These are phyloP conservation scores for Ips typographus DNA, from an alignment of 1,140 invertebrate genomes.

Conservation along the genomic window DNA sequence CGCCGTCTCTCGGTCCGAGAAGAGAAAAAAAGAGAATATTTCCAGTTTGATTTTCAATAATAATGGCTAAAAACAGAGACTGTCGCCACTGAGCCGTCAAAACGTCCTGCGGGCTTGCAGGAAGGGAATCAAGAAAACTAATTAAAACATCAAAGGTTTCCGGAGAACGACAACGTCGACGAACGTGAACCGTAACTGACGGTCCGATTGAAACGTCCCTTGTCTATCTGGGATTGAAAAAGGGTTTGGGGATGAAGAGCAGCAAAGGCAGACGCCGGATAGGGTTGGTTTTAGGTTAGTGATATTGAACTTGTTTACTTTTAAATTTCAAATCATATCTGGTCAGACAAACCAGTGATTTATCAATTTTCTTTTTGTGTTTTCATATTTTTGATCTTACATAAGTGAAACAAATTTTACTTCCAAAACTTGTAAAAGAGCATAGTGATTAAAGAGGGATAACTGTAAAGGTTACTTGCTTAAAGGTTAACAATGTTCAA, in stretches of 20 bases:
- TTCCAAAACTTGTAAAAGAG: no score
- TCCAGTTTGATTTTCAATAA: slow-evolving; percentile 6
- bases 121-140: slow-evolving; percentile 45
- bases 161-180: slow-evolving; percentile 22
- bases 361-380: no score
- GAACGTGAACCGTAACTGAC: slow-evolving; percentile 20
- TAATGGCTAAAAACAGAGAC: slow-evolving; percentile 7
- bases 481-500: no score
- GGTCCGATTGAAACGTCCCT: slow-evolving; percentile 20
- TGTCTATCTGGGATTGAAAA: neutral
- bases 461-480: no score
- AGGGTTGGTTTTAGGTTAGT: no score
- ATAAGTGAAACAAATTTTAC: no score
- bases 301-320: no score
- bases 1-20: neutral
- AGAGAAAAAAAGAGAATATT: slow-evolving; percentile 1
- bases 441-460: no score
- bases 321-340: no score
- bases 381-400: no score
- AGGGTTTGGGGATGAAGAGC: neutral
- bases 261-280: no score
- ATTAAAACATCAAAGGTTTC: slow-evolving; percentile 52
- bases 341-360: no score
- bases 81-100: slow-evolving; percentile 24
- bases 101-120: slow-evolving; percentile 17